Evolutionary conservation across 1,140 invertebrate species (phyloP).

Genomic region (Aphaenogaster floridana): DNA sequence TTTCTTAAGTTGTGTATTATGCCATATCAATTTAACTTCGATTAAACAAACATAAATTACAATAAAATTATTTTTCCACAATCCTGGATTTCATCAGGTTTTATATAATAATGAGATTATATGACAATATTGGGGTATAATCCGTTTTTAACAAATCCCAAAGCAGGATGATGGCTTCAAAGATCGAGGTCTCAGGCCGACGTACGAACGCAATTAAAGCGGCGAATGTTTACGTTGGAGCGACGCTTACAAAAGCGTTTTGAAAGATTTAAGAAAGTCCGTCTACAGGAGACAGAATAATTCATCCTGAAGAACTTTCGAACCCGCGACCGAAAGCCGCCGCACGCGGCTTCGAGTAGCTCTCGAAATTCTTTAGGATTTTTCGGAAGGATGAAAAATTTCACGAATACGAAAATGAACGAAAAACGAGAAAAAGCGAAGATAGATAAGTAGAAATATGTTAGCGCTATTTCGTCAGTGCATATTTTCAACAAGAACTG

Average conservation of each 20-base stretch:
- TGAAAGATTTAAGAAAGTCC: slow-evolving; percentile 58
- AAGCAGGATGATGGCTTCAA: slow-evolving; percentile 59
- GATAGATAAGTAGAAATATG: neutral
- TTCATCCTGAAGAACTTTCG: slow-evolving; percentile 27
- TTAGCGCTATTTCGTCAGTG: neutral
- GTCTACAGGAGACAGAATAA: slow-evolving; percentile 1
- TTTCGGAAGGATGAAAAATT: slow-evolving; percentile 1
- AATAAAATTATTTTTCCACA: neutral
- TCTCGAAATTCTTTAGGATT: slow-evolving; percentile 2
- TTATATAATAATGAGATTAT: slow-evolving; percentile 9
- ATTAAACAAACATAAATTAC: neutral
- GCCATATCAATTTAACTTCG: neutral
- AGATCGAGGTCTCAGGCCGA: slow-evolving; percentile 47
- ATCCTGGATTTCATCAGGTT: neutral
- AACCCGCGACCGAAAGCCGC: slow-evolving; percentile 5
- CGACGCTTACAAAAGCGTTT: slow-evolving; percentile 62
- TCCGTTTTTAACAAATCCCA: slow-evolving; percentile 14
- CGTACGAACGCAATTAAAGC: slow-evolving; percentile 58
- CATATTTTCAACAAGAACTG: neutral
- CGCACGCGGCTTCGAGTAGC: slow-evolving; percentile 22
- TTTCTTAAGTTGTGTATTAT: neutral
- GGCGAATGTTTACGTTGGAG: slow-evolving; percentile 64
- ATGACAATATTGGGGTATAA: neutral
- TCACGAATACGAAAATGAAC: neutral
- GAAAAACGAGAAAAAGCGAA: neutral